Percentiles rank a stretch among this genome's conserved stretches.
phyloP scores from a whole-genome alignment of 1,140 invertebrate genomes.

The Papilio helenus region DNA sequence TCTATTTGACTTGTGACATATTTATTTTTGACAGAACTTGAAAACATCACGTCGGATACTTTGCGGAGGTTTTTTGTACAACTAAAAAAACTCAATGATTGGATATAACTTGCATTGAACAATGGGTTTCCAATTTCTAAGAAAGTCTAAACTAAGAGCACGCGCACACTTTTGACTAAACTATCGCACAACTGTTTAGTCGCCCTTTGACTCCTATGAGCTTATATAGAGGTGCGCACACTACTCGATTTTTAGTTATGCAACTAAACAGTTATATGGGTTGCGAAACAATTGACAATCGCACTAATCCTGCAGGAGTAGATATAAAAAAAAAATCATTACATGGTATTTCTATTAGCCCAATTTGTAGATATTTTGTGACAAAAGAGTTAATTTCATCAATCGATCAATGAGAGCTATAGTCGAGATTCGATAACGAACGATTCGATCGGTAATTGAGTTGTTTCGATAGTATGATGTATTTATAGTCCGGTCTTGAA shows the following conservation, averaged over 20 bases:
- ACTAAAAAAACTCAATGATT: too few species aligned
- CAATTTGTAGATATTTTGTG: neutral
- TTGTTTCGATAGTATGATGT: constrained; percentile 49
- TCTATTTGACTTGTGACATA: neutral
- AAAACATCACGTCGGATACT: neutral
- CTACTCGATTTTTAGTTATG: too few species aligned
- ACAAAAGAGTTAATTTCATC: neutral
- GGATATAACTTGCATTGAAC: too few species aligned
- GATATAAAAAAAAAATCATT: neutral
- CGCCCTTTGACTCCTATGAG: too few species aligned
- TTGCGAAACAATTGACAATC: too few species aligned
- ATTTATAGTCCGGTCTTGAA: constrained; percentile 57
- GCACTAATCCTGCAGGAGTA: neutral
- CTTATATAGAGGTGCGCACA: too few species aligned
- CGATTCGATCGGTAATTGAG: constrained; percentile 18
- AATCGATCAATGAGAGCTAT: neutral
- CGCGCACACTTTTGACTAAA: too few species aligned
- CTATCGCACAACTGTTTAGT: too few species aligned
- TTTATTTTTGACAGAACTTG: neutral
- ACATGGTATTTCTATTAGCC: neutral
- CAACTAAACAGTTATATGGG: too few species aligned
- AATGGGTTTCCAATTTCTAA: too few species aligned
- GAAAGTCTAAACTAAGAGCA: too few species aligned
- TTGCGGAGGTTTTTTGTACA: neutral
- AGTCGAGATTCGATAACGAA: constrained; percentile 18